These are phyloP conservation scores for Papilio gigon DNA, from an alignment of 2,888 invertebrate species.

Conservation along the genomic window DNA sequence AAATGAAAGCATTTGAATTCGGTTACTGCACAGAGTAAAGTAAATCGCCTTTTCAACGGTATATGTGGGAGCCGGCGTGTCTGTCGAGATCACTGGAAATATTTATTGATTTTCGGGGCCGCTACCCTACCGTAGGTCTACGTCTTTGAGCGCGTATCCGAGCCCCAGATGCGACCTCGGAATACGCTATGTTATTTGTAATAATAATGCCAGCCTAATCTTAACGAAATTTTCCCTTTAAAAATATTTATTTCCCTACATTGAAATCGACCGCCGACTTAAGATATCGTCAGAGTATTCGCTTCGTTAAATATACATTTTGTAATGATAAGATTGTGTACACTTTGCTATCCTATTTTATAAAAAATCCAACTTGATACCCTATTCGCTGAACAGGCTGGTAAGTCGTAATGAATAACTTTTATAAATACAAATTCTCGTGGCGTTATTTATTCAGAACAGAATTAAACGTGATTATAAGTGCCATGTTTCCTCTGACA, in stretches of 20 bases:
- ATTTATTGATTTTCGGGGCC: slow-evolving; percentile 38
- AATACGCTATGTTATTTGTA: slow-evolving; percentile 24
- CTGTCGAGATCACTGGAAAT: slow-evolving; percentile 32
- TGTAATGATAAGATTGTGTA: not conserved
- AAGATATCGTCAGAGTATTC: not conserved
- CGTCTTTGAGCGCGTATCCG: slow-evolving; percentile 25
- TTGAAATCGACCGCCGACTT: not conserved
- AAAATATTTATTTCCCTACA: slow-evolving; percentile 13
- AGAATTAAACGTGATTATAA: no score
- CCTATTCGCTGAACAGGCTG: no score
- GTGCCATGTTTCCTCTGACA: no score
- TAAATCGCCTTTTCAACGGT: slow-evolving; percentile 27
- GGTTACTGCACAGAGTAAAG: slow-evolving; percentile 5
- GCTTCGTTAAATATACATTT: not conserved
- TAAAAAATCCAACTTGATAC: no score
- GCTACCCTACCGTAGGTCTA: slow-evolving; percentile 29
- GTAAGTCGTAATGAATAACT: no score
- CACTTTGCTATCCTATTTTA: no score
- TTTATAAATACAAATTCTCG: no score
- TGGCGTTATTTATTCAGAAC: no score
- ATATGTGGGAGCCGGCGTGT: slow-evolving; percentile 16
- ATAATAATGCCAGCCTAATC: slow-evolving; percentile 33
- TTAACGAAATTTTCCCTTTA: slow-evolving; percentile 15
- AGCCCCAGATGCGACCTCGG: slow-evolving; percentile 39
- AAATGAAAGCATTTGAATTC: slow-evolving; percentile 13